A percentile compares a stretch with the other conserved stretches of the same genome.
These are phyloP conservation scores for Synanthedon andrenaeformis DNA, from an alignment of 2,888 invertebrate species.

Conservation along the genomic window DNA sequence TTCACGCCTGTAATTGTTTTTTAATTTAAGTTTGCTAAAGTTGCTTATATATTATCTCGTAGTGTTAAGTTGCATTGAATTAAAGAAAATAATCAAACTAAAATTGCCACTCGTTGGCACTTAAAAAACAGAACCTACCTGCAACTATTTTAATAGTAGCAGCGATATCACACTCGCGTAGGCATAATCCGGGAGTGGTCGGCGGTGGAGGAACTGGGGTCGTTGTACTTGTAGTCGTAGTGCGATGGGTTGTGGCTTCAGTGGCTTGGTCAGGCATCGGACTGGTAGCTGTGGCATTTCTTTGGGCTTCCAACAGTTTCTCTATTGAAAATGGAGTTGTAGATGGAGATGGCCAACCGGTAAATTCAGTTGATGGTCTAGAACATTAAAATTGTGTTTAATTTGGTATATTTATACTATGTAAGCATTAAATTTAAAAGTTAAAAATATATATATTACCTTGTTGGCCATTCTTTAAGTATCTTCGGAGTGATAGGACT, in stretches of 20 bases:
- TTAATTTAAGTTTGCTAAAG: constrained; percentile 4
- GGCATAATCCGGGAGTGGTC: constrained; percentile 85
- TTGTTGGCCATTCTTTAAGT: constrained; percentile 86
- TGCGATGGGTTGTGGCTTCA: constrained; percentile 60
- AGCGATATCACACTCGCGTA: constrained; percentile 83
- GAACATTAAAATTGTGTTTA: constrained; percentile 10
- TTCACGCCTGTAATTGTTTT: constrained; percentile 62
- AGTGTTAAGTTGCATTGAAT: neutral
- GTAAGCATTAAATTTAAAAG: neutral
- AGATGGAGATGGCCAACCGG: constrained; percentile 91
- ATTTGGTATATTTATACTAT: neutral
- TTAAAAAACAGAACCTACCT: constrained; percentile 36
- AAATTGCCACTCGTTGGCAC: neutral
- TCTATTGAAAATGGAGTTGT: constrained; percentile 89
- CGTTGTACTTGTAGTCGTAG: constrained; percentile 73
- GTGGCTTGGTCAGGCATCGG: constrained; percentile 51
- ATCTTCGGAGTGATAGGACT: constrained; percentile 73
- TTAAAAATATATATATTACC: constrained; percentile 52
- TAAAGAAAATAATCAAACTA: neutral
- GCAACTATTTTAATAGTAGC: constrained; percentile 87
- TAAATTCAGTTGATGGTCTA: constrained; percentile 89
- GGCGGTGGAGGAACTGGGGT: constrained; percentile 78
- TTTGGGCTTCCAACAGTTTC: constrained; percentile 76
- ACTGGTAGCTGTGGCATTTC: constrained; percentile 73
- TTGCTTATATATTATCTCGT: neutral